A percentile compares a stretch with the other conserved stretches of the same genome.
phyloP scores from a whole-genome alignment of 2,888 invertebrate species.

The Drosophila borealis region DNA sequence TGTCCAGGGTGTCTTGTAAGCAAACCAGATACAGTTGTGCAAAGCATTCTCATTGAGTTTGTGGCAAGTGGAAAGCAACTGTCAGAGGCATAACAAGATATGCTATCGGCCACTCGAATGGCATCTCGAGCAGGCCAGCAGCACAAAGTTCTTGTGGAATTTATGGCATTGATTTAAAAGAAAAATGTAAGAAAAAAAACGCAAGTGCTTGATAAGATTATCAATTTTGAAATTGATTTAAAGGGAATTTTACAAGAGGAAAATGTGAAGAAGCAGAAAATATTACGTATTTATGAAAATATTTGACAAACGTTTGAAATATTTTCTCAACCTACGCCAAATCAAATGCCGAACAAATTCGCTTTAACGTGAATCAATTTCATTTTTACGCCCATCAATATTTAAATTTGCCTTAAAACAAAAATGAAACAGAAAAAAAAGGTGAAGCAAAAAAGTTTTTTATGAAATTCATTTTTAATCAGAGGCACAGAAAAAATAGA shows the following conservation, averaged over 20 bases:
- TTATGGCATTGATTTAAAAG: constrained; percentile 44
- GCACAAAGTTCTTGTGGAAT: constrained; percentile 8
- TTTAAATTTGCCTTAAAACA: constrained; percentile 14
- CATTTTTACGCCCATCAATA: constrained; percentile 8
- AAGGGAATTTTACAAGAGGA: background rate
- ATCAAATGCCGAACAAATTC: no score
- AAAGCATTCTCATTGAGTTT: constrained; percentile 26
- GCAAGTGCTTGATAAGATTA: constrained; percentile 43
- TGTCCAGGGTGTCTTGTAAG: background rate
- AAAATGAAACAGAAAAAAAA: no score
- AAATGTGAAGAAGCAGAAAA: background rate
- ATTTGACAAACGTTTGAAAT: constrained; percentile 19
- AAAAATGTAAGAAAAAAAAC: background rate
- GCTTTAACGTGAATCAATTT: background rate
- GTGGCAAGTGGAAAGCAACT: constrained; percentile 30
- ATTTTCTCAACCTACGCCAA: background rate
- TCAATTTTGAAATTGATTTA: constrained; percentile 23
- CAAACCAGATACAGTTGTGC: constrained; percentile 33
- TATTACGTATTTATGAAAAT: constrained; percentile 4
- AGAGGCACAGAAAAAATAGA: background rate
- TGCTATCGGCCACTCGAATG: constrained; percentile 13
- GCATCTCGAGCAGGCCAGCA: background rate
- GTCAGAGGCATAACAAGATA: constrained; percentile 15
- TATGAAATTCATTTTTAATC: constrained; percentile 36
- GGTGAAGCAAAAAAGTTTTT: constrained; percentile 10